Evolutionary conservation across 2,888 invertebrate species (phyloP), one percentile per base, ranked within the genome.

Genomic region (Drosophila emarginata): DNA sequence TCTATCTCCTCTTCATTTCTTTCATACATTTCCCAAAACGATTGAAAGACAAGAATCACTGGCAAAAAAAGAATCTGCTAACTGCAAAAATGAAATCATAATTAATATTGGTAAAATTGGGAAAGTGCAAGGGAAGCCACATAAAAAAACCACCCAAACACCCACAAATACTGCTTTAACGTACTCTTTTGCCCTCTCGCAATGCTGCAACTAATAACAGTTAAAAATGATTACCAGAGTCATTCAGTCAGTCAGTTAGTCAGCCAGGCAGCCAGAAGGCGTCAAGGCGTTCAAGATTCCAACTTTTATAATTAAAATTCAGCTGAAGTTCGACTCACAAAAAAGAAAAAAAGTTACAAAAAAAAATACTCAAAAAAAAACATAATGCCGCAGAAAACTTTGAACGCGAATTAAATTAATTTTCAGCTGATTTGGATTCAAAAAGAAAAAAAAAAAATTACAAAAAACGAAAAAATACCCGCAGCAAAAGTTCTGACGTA

Each of bases 241-340:
- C 71, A 50, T 64, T 64, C 66, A 67, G 67, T 60, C 67, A 60
- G 64, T 52, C 32, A 54, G 64, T 11, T 14, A 45, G 45, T 11
- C 45, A 45, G 54, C 18, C 36, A 32, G 54, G 3, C 45, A 45
- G 51, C 52, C 62, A 51, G 60, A 57, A 61, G 79, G 80, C 78
- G 81, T 67, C 73, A 77, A 70, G 77, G 75, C 85, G 71, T 72
- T 56, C 78, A 62, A 73, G 80, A 87, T 87, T 76, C 75, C 82
- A 84, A 84, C 84, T 84, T 84, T 84, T 84, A 84, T 87, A 84
- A 84, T 84, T 84, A 84, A 84, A 87, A 87, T 82, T 87, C 82
- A 79, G 77, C 80, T 69, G 75, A 76, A 78, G 26, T 72, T 67
- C 15, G 9, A 45, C 32, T 28, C 32, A 23, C 61, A 39, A 56